Percentiles rank a stretch among this genome's conserved stretches.
Evolutionary conservation across 2,113 vertebrate species (phyloP).

Genomic region (Etheostoma cragini): DNA sequence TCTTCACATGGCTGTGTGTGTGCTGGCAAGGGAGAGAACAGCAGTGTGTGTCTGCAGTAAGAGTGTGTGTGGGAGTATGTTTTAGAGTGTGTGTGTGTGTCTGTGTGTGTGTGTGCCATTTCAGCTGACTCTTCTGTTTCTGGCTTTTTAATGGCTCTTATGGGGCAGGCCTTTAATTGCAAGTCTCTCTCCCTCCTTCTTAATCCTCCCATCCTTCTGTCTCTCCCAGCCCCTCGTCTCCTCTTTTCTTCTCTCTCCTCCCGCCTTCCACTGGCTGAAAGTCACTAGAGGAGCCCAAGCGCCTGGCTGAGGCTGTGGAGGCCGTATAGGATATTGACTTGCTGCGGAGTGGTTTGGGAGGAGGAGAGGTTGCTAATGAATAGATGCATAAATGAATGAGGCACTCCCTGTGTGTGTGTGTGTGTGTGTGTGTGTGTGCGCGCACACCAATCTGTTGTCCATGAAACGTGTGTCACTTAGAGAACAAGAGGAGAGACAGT

Average conservation of each 20-base stretch:
- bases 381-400: conserved; percentile 84
- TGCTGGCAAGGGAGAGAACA: conserved; percentile 38
- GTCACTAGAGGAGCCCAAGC: conserved; percentile 74
- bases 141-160: conserved; percentile 83
- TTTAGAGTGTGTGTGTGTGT: conserved; percentile 57
- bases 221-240: conserved; percentile 68
- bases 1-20: conserved; percentile 63
- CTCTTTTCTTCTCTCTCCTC: conserved; percentile 63
- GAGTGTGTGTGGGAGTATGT: conserved; percentile 46
- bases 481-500: no score
- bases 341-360: conserved; percentile 82
- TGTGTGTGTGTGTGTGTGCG: not conserved
- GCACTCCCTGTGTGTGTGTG: conserved; percentile 49
- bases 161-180: conserved; percentile 84
- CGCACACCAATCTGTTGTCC: no score
- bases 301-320: conserved; percentile 70
- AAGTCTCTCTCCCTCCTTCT: conserved; percentile 80
- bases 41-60: conserved; percentile 48
- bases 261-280: conserved; percentile 71
- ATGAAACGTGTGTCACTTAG: no score
- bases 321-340: conserved; percentile 82
- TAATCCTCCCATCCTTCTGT: conserved; percentile 80
- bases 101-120: conserved; percentile 62
- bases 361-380: conserved; percentile 83
- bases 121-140: conserved; percentile 84